phyloP scores from a whole-genome alignment of 2,888 invertebrate species.

The Smittia aterrima region DNA sequence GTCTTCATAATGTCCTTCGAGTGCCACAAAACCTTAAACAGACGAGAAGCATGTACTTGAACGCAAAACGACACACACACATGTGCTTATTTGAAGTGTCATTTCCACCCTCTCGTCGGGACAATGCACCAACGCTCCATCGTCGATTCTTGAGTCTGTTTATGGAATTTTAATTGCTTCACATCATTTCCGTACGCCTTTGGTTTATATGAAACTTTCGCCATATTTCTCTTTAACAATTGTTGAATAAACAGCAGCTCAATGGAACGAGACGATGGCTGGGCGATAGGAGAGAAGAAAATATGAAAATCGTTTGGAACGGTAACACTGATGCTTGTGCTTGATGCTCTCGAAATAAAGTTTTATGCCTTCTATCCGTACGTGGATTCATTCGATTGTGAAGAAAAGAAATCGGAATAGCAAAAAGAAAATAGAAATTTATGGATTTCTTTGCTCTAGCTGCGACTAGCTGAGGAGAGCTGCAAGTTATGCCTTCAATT shows the following conservation, averaged over 20 bases:
- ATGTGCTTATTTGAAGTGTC: not conserved
- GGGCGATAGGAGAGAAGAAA: not conserved
- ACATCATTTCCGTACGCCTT: constrained; percentile 20
- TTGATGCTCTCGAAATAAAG: constrained; percentile 5
- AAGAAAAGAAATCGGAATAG: constrained; percentile 10
- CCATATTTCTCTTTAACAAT: not conserved
- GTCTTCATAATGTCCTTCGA: constrained; percentile 11
- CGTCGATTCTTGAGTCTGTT: not conserved
- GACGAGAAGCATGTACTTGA: not conserved
- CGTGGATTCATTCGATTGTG: constrained; percentile 22
- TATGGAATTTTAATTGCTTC: constrained; percentile 16
- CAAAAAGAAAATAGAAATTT: not conserved
- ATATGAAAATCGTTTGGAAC: not conserved
- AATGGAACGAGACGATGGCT: constrained; percentile 5
- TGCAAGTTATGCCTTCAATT: not conserved
- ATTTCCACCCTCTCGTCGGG: constrained; percentile 15
- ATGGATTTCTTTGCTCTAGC: constrained; percentile 10
- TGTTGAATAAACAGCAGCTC: constrained; percentile 11
- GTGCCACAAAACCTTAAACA: not conserved
- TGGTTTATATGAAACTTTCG: not conserved
- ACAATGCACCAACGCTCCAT: not conserved
- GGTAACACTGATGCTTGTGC: not conserved
- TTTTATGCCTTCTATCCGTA: constrained; percentile 2
- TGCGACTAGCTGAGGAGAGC: not conserved
- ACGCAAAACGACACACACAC: not conserved